Evolutionary conservation across 2,113 vertebrate species (phyloP), one percentile per base, ranked within the genome.

Genomic region (Erythrolamprus reginae): DNA sequence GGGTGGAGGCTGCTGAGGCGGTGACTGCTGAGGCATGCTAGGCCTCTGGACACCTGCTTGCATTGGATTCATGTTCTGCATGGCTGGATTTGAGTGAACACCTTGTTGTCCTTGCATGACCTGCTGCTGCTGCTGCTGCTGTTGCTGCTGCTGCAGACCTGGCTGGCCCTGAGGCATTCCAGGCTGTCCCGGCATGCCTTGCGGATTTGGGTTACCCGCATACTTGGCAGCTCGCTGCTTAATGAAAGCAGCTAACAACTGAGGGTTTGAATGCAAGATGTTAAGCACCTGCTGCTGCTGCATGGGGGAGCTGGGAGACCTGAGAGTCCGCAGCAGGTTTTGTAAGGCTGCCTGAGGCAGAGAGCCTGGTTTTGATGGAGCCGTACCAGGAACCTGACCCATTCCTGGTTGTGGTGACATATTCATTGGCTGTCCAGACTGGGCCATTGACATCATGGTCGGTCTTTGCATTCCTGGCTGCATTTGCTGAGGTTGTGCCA

Each of bases 221-320:
- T 99, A 99, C 94, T 98, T 98, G 94, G 99, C 98, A 0, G 98
- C 98, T 91, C 99, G 97, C 95, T 99, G 99, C 93, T 99, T 99
- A 94, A 99, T 99, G 95, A 99, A 99, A 8, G 99, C 98, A 0
- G 99, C 99, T 97, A 99, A 97, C 47, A 99, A 98, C 88, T 99
- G 98, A 48, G 99, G 99, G 93, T 99, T 99, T 95, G 98, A 98
- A n/a, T 99, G 98, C 58, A 99, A 98, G 95, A 99, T 99, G 96
- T 98, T 98, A 88, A 98, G 97, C 96, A 98, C 97, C 95, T 99
- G 99, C 95, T 99, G 99, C 97, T 99, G 99, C 94, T 99, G 99
- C 84, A 98, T 96, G 93, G 97, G 97, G 65, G 97, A 98, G 94
- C 98, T 97, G 94, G 97, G 97, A 95, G 97, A 98, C 96, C 98